Percentiles rank a stretch among this genome's conserved stretches.
Conservation (phyloP, 2,888 invertebrate species). For the Clitarchus hookeri region DNA sequence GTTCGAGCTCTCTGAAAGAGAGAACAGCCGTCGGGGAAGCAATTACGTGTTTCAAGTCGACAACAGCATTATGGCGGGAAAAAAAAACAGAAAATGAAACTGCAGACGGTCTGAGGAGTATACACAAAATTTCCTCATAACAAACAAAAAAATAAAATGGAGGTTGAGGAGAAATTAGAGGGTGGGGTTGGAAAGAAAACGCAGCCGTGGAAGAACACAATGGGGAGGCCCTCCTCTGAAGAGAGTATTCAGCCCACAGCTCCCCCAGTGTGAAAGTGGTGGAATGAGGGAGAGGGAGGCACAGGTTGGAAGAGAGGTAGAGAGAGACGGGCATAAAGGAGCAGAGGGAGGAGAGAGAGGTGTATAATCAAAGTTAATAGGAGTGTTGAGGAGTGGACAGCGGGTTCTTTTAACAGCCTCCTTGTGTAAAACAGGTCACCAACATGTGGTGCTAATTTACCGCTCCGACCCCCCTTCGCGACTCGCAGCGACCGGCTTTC, state of each 20-base stretch:
- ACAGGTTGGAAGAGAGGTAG: neutral
- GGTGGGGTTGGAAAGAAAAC: neutral
- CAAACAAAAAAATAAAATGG: neutral
- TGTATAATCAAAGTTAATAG: constrained; percentile 25
- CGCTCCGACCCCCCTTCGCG: neutral
- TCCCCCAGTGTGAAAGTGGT: neutral
- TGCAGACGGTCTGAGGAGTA: neutral
- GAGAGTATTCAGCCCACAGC: constrained; percentile 1
- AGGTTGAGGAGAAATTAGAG: neutral
- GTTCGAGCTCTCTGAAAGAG: neutral
- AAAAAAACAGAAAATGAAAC: neutral
- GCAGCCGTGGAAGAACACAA: neutral
- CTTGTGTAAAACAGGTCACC: constrained; percentile 26
- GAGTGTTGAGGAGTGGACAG: neutral
- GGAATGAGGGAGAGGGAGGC: neutral
- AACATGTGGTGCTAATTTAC: constrained; percentile 24
- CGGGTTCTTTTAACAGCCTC: constrained; percentile 22
- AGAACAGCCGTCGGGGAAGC: neutral
- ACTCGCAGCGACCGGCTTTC: neutral
- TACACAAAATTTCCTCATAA: constrained; percentile 8
- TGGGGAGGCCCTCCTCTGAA: neutral
- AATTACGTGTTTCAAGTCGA: neutral
- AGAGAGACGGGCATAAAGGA: neutral
- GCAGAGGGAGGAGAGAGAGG: neutral
- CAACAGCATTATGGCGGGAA: neutral